Evolutionary conservation across 2,113 vertebrate genomes (phyloP).

Genomic region (Neotragus moschatus): DNA sequence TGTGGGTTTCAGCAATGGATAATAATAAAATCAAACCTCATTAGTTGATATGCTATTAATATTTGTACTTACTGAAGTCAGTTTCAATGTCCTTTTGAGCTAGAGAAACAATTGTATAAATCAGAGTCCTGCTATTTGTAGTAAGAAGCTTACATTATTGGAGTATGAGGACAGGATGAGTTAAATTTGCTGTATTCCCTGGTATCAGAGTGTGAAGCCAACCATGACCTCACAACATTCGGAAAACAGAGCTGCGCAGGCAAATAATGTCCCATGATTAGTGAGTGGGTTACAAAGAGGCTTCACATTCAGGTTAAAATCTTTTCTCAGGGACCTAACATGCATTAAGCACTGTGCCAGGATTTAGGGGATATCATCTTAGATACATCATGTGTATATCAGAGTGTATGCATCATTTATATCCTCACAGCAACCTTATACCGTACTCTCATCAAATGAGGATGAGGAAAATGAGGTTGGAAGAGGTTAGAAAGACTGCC

Average conservation of each 20-base stretch:
- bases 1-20: neutral
- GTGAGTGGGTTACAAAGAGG: neutral
- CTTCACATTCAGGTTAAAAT: neutral
- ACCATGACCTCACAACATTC: neutral
- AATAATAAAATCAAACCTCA: neutral
- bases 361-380: neutral
- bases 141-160: neutral
- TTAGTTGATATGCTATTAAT: neutral
- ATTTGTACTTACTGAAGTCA: neutral
- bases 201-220: neutral
- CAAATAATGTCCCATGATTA: neutral
- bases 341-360: neutral
- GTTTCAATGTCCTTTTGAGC: neutral
- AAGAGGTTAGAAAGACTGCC: neutral
- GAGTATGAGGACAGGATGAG: neutral
- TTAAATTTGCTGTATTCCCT: neutral
- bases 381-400: neutral
- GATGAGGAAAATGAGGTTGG: neutral
- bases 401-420: neutral
- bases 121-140: neutral
- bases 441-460: neutral
- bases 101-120: neutral
- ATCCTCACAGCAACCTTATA: neutral
- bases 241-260: neutral
- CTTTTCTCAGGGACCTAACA: neutral